These are phyloP conservation scores for Sciurus carolinensis DNA, from an alignment of 2,797 vertebrate genomes.

Conservation along the genomic window DNA sequence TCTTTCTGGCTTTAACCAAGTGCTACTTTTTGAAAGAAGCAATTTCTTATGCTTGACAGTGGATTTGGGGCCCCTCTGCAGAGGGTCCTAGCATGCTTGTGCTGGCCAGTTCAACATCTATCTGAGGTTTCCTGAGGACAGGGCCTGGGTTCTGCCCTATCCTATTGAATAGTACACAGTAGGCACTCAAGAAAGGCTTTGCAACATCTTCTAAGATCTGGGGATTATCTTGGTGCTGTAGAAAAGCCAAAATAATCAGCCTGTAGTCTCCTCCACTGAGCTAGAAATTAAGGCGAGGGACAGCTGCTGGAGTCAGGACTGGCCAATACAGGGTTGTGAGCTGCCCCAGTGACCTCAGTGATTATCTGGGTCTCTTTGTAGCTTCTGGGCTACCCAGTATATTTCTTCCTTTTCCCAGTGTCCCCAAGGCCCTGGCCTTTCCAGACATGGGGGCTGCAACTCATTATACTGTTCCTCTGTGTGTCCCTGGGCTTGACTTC, in stretches of 20 bases:
- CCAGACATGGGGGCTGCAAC: background rate
- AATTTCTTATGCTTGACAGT: background rate
- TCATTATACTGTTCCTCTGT: background rate
- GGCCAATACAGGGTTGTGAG: background rate
- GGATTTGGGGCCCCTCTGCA: background rate
- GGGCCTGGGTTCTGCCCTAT: background rate
- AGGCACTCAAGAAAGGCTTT: background rate
- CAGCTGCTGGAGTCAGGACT: background rate
- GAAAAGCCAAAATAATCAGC: fast-evolving
- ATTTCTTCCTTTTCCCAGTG: background rate
- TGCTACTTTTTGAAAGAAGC: background rate
- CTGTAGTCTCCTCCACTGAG: background rate
- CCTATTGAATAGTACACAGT: background rate
- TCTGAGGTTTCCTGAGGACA: background rate
- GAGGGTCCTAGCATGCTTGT: background rate
- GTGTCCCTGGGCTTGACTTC: constrained; percentile 23
- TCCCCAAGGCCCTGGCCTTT: background rate
- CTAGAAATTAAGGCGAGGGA: background rate
- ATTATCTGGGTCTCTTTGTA: background rate
- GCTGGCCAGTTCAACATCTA: background rate
- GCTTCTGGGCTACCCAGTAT: background rate
- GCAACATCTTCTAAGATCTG: background rate
- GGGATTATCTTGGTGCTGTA: background rate
- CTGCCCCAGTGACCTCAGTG: background rate
- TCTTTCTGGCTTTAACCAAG: background rate